Conservation (phyloP, 2,888 invertebrate species). For the Terebella lapidaria region DNA sequence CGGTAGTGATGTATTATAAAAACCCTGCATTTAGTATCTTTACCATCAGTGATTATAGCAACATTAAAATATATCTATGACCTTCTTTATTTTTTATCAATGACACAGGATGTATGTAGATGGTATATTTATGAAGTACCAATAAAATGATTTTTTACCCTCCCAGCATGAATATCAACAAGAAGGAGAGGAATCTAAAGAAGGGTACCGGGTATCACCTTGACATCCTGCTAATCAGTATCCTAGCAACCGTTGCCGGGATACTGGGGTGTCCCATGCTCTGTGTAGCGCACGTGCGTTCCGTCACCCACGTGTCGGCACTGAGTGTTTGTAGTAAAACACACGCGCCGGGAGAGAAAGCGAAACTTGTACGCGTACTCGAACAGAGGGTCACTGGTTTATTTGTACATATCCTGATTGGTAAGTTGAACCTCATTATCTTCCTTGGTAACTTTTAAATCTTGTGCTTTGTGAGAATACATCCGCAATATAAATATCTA, state of each 20-base stretch:
- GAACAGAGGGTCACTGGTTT: slow-evolving; percentile 57
- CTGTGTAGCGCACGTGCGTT: slow-evolving; percentile 91
- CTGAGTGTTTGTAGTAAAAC: slow-evolving; percentile 91
- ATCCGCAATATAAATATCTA: no score
- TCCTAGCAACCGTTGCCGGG: slow-evolving; percentile 79
- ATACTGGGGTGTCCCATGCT: slow-evolving; percentile 88
- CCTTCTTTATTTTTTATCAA: no score
- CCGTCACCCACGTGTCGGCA: slow-evolving; percentile 88
- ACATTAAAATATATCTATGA: no score
- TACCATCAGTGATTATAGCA: no score
- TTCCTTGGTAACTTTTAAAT: no score
- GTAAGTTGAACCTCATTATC: no score
- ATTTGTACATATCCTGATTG: slow-evolving; percentile 51
- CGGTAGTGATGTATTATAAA: no score
- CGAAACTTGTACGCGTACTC: slow-evolving; percentile 67
- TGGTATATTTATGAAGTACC: no score
- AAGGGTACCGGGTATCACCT: slow-evolving; percentile 95
- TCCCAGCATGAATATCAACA: slow-evolving; percentile 80
- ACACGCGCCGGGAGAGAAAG: slow-evolving; percentile 93
- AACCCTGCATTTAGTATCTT: no score
- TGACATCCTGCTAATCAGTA: slow-evolving; percentile 85
- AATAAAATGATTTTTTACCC: no score
- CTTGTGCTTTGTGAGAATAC: no score
- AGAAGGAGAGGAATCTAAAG: slow-evolving; percentile 82
- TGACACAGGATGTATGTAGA: no score